A percentile compares a stretch with the other conserved stretches of the same genome.
phyloP scores from a whole-genome alignment of 2,797 vertebrate genomes.

The Rhinogobio ventralis region DNA sequence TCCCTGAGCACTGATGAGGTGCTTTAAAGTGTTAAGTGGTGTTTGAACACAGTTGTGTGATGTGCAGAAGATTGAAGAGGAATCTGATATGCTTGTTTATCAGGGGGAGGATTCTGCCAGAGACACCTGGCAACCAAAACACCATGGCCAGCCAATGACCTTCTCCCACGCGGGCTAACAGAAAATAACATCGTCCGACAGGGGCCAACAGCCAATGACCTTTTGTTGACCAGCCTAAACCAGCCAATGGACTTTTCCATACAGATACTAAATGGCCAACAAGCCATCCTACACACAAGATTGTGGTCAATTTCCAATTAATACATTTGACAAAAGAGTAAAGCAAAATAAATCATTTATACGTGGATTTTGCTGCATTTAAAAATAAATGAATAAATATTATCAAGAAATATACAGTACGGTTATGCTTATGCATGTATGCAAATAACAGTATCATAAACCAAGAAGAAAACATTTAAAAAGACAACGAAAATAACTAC shows the following conservation, averaged over 20 bases:
- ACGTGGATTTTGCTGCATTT: background rate
- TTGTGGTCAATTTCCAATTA: constrained; percentile 5
- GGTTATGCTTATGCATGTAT: background rate
- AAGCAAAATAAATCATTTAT: background rate
- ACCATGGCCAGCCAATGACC: constrained; percentile 61
- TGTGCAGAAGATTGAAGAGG: constrained; percentile 43
- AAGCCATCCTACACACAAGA: background rate
- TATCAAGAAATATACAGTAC: background rate
- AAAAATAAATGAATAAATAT: background rate
- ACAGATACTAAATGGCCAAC: constrained; percentile 27
- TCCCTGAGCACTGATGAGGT: background rate
- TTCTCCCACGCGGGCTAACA: constrained; percentile 60
- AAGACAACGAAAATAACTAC: background rate
- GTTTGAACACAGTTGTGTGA: constrained; percentile 15
- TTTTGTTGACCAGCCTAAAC: constrained; percentile 57
- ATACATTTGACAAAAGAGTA: background rate
- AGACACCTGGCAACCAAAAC: constrained; percentile 63
- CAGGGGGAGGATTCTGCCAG: constrained; percentile 49
- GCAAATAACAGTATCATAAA: background rate
- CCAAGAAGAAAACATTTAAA: background rate
- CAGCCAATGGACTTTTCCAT: constrained; percentile 38
- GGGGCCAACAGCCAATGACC: constrained; percentile 57
- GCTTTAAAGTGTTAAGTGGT: constrained; percentile 19
- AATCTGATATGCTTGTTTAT: constrained; percentile 58
- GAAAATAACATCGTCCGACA: constrained; percentile 54